Base-by-base conservation (phyloP, 2,797 vertebrate species). In the Esox lucius region DNA sequence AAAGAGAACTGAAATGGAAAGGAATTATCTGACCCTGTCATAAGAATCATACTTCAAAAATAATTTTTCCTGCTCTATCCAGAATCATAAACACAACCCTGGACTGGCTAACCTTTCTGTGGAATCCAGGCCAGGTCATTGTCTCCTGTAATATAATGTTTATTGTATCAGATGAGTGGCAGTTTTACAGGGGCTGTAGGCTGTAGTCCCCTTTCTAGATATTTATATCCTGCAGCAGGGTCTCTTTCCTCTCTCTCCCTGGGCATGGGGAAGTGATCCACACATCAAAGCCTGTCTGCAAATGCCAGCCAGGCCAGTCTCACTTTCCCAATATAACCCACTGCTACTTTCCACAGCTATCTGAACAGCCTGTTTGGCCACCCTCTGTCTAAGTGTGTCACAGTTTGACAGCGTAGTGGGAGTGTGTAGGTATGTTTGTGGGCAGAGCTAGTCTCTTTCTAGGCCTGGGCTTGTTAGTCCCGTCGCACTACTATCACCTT, bases 311-410 rank as follows among this genome's bases (percentile, higher is more conserved):
- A 84, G 85, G 83, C 75, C 88, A 85, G 73, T 6, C 85, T 89
- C 90, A 91, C 42, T 72, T 86, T 94, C 93, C 91, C 76, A 91
- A 94, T 92, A 92, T 94, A 95, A 84, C 89, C 78, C 76, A 51
- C 56, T 12, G 22, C 53, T 56, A 15, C 53, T 56, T 2, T 71
- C 81, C 31, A 73, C 80, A 84, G 75, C 81, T 81, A 76, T 84
- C 56, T 72, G 79, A 80, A 75, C 68, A 77, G 46, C 82, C 67
- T 33, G 16, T 53, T 73, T 6, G 80, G 73, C 77, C 17, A 53
- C 81, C 76, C 79, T 75, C 77, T 65, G 68, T 80, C 77, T 79
- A 75, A 74, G 62, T 73, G 75, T 71, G 49, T 73, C 66, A 64
- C 70, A 56, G 53, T 46, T 12, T 46, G 28, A n/a, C 75, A 22